Conservation (phyloP, 2,797 vertebrate species). For the Pyrocephalus nanus region DNA sequence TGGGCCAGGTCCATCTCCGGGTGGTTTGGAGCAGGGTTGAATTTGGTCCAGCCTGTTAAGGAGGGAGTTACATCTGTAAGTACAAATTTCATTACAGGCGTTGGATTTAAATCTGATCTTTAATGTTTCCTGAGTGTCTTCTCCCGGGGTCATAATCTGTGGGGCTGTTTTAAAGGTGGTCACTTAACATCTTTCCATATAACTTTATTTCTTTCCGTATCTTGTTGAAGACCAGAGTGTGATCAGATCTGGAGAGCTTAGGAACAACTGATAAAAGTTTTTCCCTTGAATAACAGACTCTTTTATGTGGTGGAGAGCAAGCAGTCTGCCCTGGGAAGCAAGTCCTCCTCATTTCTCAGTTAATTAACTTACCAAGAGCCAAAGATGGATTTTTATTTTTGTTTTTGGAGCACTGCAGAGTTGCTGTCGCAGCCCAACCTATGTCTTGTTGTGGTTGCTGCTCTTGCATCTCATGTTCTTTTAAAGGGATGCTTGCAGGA, state of each 20-base stretch:
- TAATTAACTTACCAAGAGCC: neutral
- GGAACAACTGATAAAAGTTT: neutral
- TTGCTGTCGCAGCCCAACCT: neutral
- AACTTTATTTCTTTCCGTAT: neutral
- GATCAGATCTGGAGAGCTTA: neutral
- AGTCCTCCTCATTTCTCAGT: neutral
- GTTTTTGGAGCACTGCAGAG: neutral
- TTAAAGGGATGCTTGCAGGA: neutral
- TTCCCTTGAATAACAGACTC: neutral
- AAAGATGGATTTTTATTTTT: neutral
- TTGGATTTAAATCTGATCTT: neutral
- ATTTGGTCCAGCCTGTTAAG: neutral
- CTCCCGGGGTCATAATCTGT: neutral
- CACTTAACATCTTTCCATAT: neutral
- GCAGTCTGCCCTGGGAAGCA: neutral
- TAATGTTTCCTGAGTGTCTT: neutral
- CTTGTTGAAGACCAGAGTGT: neutral
- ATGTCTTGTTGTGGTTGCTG: neutral
- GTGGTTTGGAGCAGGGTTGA: neutral
- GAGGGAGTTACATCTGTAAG: neutral
- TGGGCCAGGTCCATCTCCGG: neutral
- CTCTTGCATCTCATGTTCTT: neutral
- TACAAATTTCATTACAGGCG: neutral
- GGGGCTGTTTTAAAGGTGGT: neutral
- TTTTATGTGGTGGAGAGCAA: neutral